A percentile compares a stretch with the other conserved stretches of the same genome.
phyloP scores from a whole-genome alignment of 2,113 vertebrate species.

The Cephalopterus ornatus region DNA sequence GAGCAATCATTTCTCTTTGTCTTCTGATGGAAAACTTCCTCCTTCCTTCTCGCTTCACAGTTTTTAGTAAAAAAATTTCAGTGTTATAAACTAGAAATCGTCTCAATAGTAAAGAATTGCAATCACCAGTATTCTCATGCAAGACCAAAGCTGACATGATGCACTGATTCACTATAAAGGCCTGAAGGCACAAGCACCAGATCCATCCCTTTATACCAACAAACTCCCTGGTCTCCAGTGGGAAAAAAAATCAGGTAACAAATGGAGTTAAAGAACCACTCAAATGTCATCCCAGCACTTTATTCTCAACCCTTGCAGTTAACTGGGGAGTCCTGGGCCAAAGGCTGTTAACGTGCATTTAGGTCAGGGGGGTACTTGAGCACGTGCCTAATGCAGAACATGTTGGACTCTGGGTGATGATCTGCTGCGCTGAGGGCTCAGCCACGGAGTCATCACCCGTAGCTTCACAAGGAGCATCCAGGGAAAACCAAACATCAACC shows the following conservation, averaged over 20 bases:
- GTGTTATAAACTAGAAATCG: neutral
- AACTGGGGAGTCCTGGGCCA: neutral
- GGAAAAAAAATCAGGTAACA: neutral
- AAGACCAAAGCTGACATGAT: neutral
- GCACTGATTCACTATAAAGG: neutral
- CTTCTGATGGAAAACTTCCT: constrained; percentile 29
- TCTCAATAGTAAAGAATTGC: constrained; percentile 4
- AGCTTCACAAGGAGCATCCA: neutral
- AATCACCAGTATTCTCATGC: neutral
- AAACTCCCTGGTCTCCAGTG: neutral
- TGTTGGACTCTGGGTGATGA: neutral
- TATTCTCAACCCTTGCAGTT: neutral
- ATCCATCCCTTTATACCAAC: neutral
- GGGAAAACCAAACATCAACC: neutral
- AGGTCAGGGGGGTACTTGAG: neutral
- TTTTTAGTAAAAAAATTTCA: neutral
- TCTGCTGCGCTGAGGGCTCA: neutral
- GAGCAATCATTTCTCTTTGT: constrained; percentile 46
- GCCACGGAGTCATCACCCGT: neutral
- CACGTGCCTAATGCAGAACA: accelerated
- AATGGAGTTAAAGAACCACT: neutral
- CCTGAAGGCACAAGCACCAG: neutral
- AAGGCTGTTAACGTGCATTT: neutral
- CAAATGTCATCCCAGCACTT: neutral
- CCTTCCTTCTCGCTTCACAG: neutral